Evolutionary conservation across 2,797 vertebrate genomes (phyloP).

Genomic region (Macropodus opercularis): DNA sequence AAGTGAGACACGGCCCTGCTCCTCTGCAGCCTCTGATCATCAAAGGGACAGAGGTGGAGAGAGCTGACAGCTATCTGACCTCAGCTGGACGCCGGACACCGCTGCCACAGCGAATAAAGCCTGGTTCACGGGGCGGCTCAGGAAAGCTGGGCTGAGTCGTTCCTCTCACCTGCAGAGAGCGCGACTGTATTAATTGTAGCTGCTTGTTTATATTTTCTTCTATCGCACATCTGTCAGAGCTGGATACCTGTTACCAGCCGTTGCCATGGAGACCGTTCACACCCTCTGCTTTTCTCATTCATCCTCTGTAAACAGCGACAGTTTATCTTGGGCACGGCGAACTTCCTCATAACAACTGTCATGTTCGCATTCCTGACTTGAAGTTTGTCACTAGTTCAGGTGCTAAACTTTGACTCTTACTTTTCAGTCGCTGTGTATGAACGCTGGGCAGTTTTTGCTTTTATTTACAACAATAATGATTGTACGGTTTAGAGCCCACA

Average conservation of each 20-base stretch:
- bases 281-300: not conserved
- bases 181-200: no score
- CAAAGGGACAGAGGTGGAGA: no score
- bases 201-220: no score
- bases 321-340: conserved; percentile 40
- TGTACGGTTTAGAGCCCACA: no score
- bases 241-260: conserved; percentile 2
- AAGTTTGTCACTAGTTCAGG: conserved; percentile 4
- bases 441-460: not conserved
- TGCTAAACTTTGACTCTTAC: not conserved
- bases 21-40: no score
- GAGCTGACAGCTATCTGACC: no score
- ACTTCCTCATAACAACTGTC: conserved; percentile 57
- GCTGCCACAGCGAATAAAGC: no score
- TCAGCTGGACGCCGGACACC: no score
- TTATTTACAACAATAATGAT: not conserved
- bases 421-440: not conserved
- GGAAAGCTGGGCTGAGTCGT: no score
- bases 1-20: no score
- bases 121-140: no score
- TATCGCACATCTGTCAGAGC: conserved; percentile 21
- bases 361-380: conserved; percentile 9
- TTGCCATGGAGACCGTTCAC: conserved; percentile 33
- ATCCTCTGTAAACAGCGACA: conserved; percentile 45
- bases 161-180: no score